These are phyloP conservation scores for Silurus glanis DNA, from an alignment of 2,113 vertebrate genomes.

Conservation along the genomic window DNA sequence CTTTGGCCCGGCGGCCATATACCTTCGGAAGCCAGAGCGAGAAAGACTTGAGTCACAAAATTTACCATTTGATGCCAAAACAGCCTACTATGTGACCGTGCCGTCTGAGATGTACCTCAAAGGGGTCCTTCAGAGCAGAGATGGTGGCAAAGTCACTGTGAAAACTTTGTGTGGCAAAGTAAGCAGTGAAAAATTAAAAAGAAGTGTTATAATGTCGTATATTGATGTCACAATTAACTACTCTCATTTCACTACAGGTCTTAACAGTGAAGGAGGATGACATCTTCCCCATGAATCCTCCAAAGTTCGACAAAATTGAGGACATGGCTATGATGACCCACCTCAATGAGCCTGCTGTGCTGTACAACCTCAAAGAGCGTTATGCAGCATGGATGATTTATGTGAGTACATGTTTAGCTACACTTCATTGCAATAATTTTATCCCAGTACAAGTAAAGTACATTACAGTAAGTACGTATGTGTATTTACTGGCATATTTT, in stretches of 20 bases:
- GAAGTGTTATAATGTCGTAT: neutral
- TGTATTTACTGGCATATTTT: neutral
- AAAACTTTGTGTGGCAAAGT: constrained; percentile 77
- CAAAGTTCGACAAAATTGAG: constrained; percentile 77
- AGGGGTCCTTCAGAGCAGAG: constrained; percentile 73
- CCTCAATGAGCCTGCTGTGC: constrained; percentile 74
- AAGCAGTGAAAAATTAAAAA: neutral
- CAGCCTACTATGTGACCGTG: constrained; percentile 73
- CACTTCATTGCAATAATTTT: neutral
- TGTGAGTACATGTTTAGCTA: constrained; percentile 59
- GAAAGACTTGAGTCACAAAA: constrained; percentile 76
- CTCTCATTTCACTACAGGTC: constrained; percentile 49
- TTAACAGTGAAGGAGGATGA: constrained; percentile 72
- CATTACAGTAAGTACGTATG: neutral
- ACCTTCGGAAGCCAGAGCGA: constrained; percentile 82
- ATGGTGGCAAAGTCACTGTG: constrained; percentile 79
- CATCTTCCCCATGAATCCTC: constrained; percentile 75
- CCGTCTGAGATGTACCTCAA: constrained; percentile 80
- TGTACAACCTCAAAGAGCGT: constrained; percentile 87
- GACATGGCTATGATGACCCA: constrained; percentile 81
- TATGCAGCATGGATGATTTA: constrained; percentile 93
- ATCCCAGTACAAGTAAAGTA: neutral
- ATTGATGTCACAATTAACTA: neutral
- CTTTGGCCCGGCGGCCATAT: constrained; percentile 81
- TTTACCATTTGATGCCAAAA: constrained; percentile 53